A percentile compares a stretch with the other conserved stretches of the same genome.
phyloP scores from a whole-genome alignment of 1,140 invertebrate species.

The Neelides sp. region DNA sequence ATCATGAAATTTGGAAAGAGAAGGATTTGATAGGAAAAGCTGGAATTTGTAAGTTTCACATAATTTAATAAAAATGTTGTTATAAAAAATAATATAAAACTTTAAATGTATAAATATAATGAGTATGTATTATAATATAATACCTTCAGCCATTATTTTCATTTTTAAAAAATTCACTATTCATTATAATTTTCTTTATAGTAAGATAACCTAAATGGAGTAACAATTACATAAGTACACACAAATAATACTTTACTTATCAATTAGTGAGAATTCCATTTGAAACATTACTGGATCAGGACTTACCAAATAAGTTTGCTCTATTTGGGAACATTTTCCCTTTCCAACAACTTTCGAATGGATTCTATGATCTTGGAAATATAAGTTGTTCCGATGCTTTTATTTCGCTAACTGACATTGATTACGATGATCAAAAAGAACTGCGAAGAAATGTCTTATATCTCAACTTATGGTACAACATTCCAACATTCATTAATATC shows the following conservation, averaged over 20 bases:
- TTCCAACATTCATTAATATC: too few relatives aligned
- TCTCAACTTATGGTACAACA: not conserved
- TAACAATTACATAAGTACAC: too few relatives aligned
- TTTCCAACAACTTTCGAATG: conserved; percentile 15
- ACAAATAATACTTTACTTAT: too few relatives aligned
- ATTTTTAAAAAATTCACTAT: not conserved
- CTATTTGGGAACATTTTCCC: conserved; percentile 19
- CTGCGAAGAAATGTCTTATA: conserved; percentile 7
- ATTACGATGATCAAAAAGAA: not conserved
- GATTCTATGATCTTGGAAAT: conserved; percentile 13
- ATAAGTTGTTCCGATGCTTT: not conserved
- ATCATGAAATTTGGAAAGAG: conserved; percentile 21
- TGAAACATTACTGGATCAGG: too few relatives aligned
- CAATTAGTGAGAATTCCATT: conserved; percentile 18
- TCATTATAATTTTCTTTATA: too few relatives aligned
- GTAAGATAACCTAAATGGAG: too few relatives aligned
- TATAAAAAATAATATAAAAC: too few relatives aligned
- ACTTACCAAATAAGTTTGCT: conserved; percentile 23
- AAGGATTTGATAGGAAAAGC: conserved; percentile 19
- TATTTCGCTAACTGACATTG: not conserved
- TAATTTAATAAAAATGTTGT: too few relatives aligned
- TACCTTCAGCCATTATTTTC: not conserved
- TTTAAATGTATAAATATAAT: too few relatives aligned
- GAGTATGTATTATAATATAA: too few relatives aligned
- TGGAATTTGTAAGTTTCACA: conserved; percentile 14